phyloP scores from a whole-genome alignment of 2,113 vertebrate species.

The Empidonax alnorum region DNA sequence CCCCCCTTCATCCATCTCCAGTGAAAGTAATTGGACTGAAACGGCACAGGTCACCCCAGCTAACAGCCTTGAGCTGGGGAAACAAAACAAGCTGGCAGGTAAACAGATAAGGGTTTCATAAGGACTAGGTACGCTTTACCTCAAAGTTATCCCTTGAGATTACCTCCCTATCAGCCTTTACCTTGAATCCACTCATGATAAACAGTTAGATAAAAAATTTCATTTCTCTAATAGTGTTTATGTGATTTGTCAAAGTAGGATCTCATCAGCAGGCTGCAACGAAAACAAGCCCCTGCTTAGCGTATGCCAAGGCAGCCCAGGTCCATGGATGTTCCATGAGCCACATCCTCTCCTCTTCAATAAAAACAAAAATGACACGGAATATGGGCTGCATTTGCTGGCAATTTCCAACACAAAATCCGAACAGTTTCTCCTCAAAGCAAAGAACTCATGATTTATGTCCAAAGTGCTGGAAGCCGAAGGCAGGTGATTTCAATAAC shows the following conservation, averaged over 20 bases:
- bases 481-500: slow-evolving; percentile 1
- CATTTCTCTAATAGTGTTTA: slow-evolving; percentile 70
- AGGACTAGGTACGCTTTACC: slow-evolving; percentile 29
- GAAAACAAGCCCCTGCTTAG: slow-evolving; percentile 35
- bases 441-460: slow-evolving; percentile 45
- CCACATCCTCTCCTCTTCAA: slow-evolving; percentile 54
- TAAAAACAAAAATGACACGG: slow-evolving; percentile 24
- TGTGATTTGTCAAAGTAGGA: slow-evolving; percentile 31
- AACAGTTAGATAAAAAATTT: slow-evolving; percentile 60
- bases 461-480: background rate
- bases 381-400: background rate
- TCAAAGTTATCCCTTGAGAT: slow-evolving; percentile 31
- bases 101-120: slow-evolving; percentile 46
- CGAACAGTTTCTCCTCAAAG: slow-evolving; percentile 9
- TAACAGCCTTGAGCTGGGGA: slow-evolving; percentile 3
- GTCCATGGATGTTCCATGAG: slow-evolving; percentile 30
- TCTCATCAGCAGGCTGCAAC: slow-evolving; percentile 33
- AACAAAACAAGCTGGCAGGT: slow-evolving; percentile 17
- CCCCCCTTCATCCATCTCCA: background rate
- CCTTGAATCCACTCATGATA: slow-evolving; percentile 52
- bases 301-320: background rate
- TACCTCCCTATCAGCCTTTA: slow-evolving; percentile 11
- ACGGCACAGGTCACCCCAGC: slow-evolving; percentile 42
- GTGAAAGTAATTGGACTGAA: background rate
- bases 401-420: slow-evolving; percentile 63